phyloP scores from a whole-genome alignment of 2,113 vertebrate genomes.

The Crotalus tigris region DNA sequence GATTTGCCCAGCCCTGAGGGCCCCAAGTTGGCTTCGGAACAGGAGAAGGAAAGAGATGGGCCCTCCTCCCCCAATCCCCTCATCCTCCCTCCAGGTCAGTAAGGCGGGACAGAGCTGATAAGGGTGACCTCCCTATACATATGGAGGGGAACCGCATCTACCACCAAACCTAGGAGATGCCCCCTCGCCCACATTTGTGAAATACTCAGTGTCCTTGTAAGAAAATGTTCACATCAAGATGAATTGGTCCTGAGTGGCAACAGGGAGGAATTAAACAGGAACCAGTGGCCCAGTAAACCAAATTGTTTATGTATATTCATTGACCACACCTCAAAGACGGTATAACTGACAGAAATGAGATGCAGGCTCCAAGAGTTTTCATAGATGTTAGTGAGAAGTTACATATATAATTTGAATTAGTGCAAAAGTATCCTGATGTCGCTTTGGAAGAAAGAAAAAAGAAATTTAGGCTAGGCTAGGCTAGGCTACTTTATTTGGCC shows the following conservation, averaged over 20 bases:
- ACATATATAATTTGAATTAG: background rate
- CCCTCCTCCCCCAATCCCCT: background rate
- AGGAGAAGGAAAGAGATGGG: background rate
- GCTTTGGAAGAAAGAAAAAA: background rate
- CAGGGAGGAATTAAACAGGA: background rate
- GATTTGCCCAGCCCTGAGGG: background rate
- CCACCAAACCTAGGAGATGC: background rate
- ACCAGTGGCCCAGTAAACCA: background rate
- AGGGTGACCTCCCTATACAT: background rate
- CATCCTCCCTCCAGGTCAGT: slow-evolving; percentile 56
- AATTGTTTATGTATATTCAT: background rate
- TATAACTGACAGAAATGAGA: background rate
- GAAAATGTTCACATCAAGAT: background rate
- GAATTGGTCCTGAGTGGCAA: background rate
- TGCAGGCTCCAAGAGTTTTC: background rate
- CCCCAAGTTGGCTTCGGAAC: background rate
- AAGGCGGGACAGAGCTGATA: background rate
- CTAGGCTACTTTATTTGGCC: background rate
- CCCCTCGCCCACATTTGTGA: background rate
- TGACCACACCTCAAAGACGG: background rate
- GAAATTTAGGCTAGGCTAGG: background rate
- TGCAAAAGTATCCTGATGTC: background rate
- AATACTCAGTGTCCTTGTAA: background rate
- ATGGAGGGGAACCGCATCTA: background rate
- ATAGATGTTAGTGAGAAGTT: background rate